phyloP scores from a whole-genome alignment of 1,140 invertebrate species.

The Popillia japonica region DNA sequence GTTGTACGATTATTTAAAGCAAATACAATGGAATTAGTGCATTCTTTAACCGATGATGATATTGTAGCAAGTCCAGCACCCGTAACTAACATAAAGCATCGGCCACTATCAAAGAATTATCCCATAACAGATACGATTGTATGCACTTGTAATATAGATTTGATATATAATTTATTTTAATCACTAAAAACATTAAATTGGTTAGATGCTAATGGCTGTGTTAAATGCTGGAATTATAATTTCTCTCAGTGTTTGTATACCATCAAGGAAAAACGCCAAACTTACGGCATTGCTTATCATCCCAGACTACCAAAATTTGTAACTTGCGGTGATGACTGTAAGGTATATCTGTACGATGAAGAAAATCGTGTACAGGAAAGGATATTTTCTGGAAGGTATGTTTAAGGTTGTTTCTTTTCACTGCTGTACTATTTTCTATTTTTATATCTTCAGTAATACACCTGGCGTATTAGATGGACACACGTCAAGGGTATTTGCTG shows the following conservation, averaged over 20 bases:
- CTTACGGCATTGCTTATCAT: conserved; percentile 67
- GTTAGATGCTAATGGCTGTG: conserved; percentile 68
- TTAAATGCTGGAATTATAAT: conserved; percentile 72
- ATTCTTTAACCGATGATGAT: conserved; percentile 64
- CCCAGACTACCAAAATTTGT: conserved; percentile 67
- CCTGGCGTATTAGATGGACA: conserved; percentile 68
- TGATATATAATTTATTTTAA: neutral
- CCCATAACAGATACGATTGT: conserved; percentile 65
- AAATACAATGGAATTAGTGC: conserved; percentile 58
- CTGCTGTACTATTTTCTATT: neutral
- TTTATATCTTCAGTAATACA: conserved; percentile 49
- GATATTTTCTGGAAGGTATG: conserved; percentile 66
- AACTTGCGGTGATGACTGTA: conserved; percentile 69
- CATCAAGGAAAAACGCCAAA: conserved; percentile 69
- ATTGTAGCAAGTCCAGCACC: conserved; percentile 64
- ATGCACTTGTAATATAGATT: conserved; percentile 63
- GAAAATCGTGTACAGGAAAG: conserved; percentile 68
- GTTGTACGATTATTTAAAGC: conserved; percentile 64
- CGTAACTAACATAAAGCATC: conserved; percentile 67
- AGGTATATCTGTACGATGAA: conserved; percentile 70
- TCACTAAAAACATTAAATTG: neutral
- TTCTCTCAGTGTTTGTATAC: conserved; percentile 68
- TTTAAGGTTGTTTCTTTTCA: neutral
- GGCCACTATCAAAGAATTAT: conserved; percentile 65
- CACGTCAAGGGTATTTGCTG: conserved; percentile 70